phyloP scores from a whole-genome alignment of 2,888 invertebrate species.

The Limnephilus lunatus region DNA sequence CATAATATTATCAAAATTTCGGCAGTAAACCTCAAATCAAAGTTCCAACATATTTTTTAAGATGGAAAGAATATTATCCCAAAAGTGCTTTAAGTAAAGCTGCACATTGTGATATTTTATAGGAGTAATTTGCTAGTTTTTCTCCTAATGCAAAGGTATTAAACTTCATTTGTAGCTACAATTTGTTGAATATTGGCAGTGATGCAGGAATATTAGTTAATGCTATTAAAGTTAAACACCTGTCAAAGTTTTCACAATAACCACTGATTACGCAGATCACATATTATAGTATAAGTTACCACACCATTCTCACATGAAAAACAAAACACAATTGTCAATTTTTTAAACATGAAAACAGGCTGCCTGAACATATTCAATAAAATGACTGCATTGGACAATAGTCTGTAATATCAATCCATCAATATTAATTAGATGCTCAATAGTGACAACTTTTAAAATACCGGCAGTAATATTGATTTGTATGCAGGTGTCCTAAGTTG shows the following conservation, averaged over 20 bases:
- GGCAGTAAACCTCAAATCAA: neutral
- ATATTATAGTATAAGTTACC: neutral
- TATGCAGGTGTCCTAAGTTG: neutral
- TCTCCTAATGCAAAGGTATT: neutral
- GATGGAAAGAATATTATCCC: neutral
- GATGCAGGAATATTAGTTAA: neutral
- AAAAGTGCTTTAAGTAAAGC: neutral
- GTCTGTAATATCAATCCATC: neutral
- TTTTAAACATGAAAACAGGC: neutral
- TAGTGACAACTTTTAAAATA: neutral
- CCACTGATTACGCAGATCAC: neutral
- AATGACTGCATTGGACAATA: neutral
- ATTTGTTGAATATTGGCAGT: neutral
- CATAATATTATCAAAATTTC: neutral
- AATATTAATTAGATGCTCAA: neutral
- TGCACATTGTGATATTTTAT: neutral
- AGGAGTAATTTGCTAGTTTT: neutral
- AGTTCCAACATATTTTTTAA: neutral
- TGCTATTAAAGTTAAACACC: neutral
- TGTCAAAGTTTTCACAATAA: neutral
- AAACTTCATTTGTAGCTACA: neutral
- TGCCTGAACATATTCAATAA: neutral
- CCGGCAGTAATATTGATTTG: neutral
- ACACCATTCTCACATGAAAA: neutral
- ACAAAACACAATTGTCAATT: neutral